Evolutionary conservation across 2,113 vertebrate species (phyloP), one percentile per base, ranked within the genome.

Genomic region (Hippocampus barbouri): DNA sequence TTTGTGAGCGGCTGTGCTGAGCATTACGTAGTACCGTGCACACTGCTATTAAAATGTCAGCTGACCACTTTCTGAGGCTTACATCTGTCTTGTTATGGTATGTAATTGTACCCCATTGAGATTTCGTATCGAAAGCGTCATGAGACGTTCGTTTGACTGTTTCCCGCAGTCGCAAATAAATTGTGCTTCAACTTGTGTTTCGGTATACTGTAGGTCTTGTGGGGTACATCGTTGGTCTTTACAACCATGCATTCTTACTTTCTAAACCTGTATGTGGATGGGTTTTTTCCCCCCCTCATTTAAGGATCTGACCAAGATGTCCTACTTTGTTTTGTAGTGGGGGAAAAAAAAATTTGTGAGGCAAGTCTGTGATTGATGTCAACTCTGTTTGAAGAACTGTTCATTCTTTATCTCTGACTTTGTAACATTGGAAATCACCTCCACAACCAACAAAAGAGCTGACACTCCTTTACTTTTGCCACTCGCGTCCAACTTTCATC

Each of bases 221-320:
- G 41, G 43, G 41, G 25, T 27, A 27, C 40, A 27, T 45, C 3
- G 7, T n/a, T 23, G 21, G 11, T 43, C 12, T 10, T 6, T 65
- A 1, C 7, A 9, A 30, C 7, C 38, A 51, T 51, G 49, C 53
- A 56, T 56, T 23, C 20, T 20, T 20, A 20, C 1, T 68, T 49
- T 71, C 75, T 81, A 70, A 85, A 43, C 70, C 81, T 72, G 43
- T 69, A 10, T 56, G 53, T 56, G 18, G 16, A 51, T 51, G 18
- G 20, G 6, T 4, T 43, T 18, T 30, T 30, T 3, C 30, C 34
- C 5, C 5, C 34, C 34, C 34, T 9, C 27, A 14, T 43, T 51
- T 4, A 56, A 71, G 65, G 61, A 73, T 66, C 74, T 76, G 70
- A 65, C 49, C 67, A 80, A 76, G 68, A 80, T 57, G 53, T 56